phyloP scores from a whole-genome alignment of 53 echinoderm and acorn worm genomes.

The Echinarachnius parma region DNA sequence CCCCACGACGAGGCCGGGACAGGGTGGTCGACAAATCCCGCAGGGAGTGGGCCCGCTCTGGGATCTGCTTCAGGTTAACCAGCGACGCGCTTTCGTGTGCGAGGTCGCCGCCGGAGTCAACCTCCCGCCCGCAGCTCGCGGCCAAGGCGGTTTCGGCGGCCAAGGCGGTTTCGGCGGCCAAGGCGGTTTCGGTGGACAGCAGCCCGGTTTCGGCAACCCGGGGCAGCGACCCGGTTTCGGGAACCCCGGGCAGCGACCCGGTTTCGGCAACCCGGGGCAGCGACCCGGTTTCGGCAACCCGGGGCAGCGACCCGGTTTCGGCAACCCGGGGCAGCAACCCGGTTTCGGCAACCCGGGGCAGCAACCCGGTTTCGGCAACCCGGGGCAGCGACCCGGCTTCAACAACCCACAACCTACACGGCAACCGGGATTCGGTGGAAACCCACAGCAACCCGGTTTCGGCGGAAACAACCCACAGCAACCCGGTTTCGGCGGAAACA shows the following conservation, averaged over 20 bases:
- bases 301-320: no score
- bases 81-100: slow-evolving; percentile 40
- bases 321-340: no score
- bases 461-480: neutral
- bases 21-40: neutral
- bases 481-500: slow-evolving; percentile 15
- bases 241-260: no score
- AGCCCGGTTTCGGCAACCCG: slow-evolving; percentile 1
- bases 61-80: neutral
- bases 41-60: slow-evolving; percentile 5
- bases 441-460: neutral
- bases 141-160: slow-evolving; percentile 9
- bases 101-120: slow-evolving; percentile 22
- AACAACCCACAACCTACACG: no score
- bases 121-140: neutral
- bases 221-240: no score
- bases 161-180: no score
- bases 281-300: no score
- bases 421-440: slow-evolving; percentile 6
- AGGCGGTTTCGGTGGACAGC: neutral
- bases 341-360: no score
- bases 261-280: no score
- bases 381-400: no score
- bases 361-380: slow-evolving; percentile 1
- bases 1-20: neutral